Percentiles rank a stretch among this genome's conserved stretches.
Evolutionary conservation across 2,888 invertebrate genomes (phyloP).

Genomic region (Calliphora vomitoria): DNA sequence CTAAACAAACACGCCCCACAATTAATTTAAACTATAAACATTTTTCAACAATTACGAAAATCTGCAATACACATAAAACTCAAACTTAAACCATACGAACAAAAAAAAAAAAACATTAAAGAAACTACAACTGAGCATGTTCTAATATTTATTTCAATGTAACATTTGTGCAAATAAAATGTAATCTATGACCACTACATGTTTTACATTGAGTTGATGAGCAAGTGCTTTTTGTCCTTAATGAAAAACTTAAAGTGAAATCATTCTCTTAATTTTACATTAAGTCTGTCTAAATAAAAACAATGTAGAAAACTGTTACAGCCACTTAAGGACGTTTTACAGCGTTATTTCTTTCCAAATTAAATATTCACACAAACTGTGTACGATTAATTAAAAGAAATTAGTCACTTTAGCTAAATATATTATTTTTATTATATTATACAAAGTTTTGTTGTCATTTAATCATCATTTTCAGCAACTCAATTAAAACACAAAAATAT

Average conservation of each 20-base stretch:
- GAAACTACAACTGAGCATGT: neutral
- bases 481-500: neutral
- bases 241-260: neutral
- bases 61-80: neutral
- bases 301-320: no score
- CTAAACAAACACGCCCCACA: constrained; percentile 9
- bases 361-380: neutral
- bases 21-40: constrained; percentile 19
- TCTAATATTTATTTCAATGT: no score
- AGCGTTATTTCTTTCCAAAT: neutral
- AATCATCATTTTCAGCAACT: neutral
- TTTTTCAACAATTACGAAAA: neutral
- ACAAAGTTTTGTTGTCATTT: constrained; percentile 9
- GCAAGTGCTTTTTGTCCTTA: neutral
- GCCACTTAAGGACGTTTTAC: neutral
- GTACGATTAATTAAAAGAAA: neutral
- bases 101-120: neutral
- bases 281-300: no score
- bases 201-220: neutral
- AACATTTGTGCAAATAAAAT: no score
- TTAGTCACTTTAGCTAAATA: constrained; percentile 10
- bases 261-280: no score
- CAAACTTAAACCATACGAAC: neutral
- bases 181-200: no score
- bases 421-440: neutral